Evolutionary conservation across 2,888 invertebrate genomes (phyloP).

Genomic region (Drosophila anceps): DNA sequence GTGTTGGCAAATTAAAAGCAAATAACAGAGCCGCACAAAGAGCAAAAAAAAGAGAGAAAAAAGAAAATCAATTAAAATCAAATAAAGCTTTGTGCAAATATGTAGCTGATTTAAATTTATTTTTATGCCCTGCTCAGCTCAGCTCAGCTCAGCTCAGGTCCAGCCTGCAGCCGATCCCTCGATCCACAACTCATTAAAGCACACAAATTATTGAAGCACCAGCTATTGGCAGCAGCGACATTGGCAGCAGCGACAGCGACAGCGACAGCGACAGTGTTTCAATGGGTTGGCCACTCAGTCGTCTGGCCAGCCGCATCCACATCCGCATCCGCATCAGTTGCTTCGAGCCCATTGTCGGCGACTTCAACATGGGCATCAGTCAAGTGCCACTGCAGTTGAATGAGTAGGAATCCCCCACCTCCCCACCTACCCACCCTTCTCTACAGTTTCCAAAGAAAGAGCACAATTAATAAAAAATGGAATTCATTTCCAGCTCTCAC

Average conservation of each 20-base stretch:
- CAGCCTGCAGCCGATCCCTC: not conserved
- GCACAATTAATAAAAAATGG: constrained; percentile 72
- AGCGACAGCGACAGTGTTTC: constrained; percentile 52
- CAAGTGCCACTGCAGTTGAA: constrained; percentile 58
- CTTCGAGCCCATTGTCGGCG: constrained; percentile 33
- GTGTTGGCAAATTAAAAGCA: constrained; percentile 73
- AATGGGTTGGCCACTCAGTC: constrained; percentile 59
- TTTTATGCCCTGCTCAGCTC: constrained; percentile 46
- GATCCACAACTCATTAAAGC: constrained; percentile 52
- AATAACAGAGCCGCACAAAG: constrained; percentile 50
- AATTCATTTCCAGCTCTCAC: constrained; percentile 59
- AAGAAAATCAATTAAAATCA: constrained; percentile 76
- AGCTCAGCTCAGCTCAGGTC: too few relatives aligned
- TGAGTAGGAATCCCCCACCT: not conserved
- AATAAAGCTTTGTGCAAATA: constrained; percentile 79
- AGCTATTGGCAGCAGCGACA: constrained; percentile 2
- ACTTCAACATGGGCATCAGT: constrained; percentile 48
- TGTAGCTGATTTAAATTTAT: constrained; percentile 74
- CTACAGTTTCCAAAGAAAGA: constrained; percentile 22
- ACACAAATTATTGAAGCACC: constrained; percentile 20
- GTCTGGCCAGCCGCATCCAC: constrained; percentile 31
- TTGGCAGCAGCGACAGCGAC: constrained; percentile 20
- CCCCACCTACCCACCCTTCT: not conserved
- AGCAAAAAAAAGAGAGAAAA: constrained; percentile 43
- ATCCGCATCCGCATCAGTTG: constrained; percentile 27